Conservation (phyloP, 1,140 invertebrate species). For the Tachypleus tridentatus region DNA sequence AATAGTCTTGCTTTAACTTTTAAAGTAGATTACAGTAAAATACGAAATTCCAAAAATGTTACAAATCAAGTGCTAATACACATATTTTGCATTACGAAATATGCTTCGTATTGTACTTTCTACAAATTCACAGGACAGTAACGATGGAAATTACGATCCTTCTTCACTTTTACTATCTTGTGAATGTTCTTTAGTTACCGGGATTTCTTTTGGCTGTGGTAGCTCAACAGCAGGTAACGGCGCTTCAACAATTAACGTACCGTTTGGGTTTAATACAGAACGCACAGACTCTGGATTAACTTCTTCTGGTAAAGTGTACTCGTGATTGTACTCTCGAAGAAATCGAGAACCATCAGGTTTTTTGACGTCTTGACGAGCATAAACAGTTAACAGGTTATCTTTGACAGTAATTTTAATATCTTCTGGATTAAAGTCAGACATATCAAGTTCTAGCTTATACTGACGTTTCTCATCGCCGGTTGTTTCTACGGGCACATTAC, state of each 20-base stretch:
- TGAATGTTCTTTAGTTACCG: constrained; percentile 11
- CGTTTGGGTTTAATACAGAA: constrained; percentile 10
- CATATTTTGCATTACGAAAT: too few relatives aligned
- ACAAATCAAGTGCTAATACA: too few relatives aligned
- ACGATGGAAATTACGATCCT: too few relatives aligned
- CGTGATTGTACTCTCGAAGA: constrained; percentile 32
- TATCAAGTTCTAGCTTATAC: constrained; percentile 21
- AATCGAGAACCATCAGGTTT: constrained; percentile 28
- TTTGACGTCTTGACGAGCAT: constrained; percentile 26
- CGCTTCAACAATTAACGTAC: constrained; percentile 14
- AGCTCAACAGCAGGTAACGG: constrained; percentile 13
- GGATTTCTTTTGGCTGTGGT: constrained; percentile 10
- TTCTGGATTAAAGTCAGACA: constrained; percentile 28
- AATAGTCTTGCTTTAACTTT: too few relatives aligned
- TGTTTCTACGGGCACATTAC: constrained; percentile 9
- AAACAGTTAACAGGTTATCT: constrained; percentile 26
- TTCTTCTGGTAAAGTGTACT: constrained; percentile 34
- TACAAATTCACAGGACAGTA: too few relatives aligned
- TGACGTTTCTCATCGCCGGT: neutral
- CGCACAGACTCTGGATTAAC: constrained; percentile 26
- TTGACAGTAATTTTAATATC: constrained; percentile 29
- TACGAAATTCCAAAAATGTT: too few relatives aligned
- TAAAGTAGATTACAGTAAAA: too few relatives aligned
- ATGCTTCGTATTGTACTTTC: too few relatives aligned
- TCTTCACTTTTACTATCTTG: too few relatives aligned